Base-by-base conservation (phyloP, 2,888 invertebrate species). In the Caenorhabditis macrosperma region DNA sequence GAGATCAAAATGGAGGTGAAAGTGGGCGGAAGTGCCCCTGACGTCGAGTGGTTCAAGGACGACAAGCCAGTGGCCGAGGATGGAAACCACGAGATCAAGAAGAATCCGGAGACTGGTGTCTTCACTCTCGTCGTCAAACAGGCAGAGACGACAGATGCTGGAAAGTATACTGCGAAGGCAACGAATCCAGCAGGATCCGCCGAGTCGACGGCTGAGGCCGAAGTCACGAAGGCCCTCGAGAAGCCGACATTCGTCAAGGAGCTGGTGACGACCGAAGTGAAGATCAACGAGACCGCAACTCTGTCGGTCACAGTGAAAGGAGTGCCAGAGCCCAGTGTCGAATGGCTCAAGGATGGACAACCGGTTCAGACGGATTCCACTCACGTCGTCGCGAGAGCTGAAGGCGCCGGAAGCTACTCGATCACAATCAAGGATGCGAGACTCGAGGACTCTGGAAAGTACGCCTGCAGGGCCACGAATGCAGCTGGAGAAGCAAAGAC, bases 41-140 rank as follows among this genome's bases (percentile, higher is more conserved):
- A 95, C 82, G 94, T 98, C 83, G 95, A 95, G 91, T 97, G 96
- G 96, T 95, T 94, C 91, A 95, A 96, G 92, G 97, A 98, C 91
- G 84, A 82, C 17, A 54, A 81, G 41, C 87, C 86, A 7, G 78
- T 90, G 33, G 33, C 60, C 5, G 63, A 84, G 22, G 90, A 89
- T 54, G 84, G 96, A 95, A 82, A 78, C 9, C 86, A 86, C 38
- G 41, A 86, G 12, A 76, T 86, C 9, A 64, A 69, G 7, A 82
- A 83, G 72, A 64, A 84, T 54, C 59, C 77, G 9, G 81, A 80
- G 0, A 95, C 95, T 90, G 95, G 95, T 20, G 66, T 52, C 41
- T 82, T 77, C 52, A 76, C 81, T 17, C 69, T 88, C 44, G 61
- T 76, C 26, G 83, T 88, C 50, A 81, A 81, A 48, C 75, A 86